These are phyloP conservation scores for Clepsis dumicolana DNA, from an alignment of 2,888 invertebrate species.

Conservation along the genomic window DNA sequence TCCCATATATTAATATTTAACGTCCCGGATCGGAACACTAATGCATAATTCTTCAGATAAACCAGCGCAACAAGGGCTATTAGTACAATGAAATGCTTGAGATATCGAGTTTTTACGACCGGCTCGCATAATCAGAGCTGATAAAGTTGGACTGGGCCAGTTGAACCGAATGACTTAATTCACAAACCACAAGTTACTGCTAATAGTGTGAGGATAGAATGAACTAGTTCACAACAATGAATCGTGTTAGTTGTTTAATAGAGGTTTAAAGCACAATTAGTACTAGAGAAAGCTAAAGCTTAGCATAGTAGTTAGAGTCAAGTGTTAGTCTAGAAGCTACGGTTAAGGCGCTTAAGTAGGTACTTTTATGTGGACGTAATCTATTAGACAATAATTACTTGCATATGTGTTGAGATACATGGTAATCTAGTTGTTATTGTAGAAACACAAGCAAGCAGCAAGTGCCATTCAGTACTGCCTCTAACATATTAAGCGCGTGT, in stretches of 20 bases:
- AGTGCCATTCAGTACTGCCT: conserved; percentile 59
- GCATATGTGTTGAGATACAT: conserved; percentile 1
- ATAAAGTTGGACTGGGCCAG: conserved; percentile 12
- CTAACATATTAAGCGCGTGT: conserved; percentile 56
- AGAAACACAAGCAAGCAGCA: conserved; percentile 12
- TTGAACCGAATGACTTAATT: conserved; percentile 34
- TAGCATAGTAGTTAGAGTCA: conserved; percentile 7
- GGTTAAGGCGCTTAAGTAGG: not conserved
- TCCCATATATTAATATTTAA: conserved; percentile 75
- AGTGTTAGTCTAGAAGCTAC: conserved; percentile 20
- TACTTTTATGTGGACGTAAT: not conserved
- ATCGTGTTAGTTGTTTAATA: conserved; percentile 7
- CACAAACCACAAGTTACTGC: conserved; percentile 2
- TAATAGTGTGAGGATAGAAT: not conserved
- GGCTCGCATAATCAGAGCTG: conserved; percentile 30
- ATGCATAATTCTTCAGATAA: conserved; percentile 67
- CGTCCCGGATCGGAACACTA: conserved; percentile 62
- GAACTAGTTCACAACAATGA: not conserved
- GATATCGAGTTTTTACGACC: conserved; percentile 32
- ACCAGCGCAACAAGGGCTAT: conserved; percentile 48
- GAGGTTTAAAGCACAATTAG: conserved; percentile 17
- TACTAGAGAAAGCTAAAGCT: conserved; percentile 16
- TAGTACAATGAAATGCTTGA: conserved; percentile 48
- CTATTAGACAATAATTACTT: not conserved
- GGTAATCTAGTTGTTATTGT: conserved; percentile 7